Evolutionary conservation across 2,888 invertebrate genomes (phyloP).

Genomic region (Malacosoma neustria): DNA sequence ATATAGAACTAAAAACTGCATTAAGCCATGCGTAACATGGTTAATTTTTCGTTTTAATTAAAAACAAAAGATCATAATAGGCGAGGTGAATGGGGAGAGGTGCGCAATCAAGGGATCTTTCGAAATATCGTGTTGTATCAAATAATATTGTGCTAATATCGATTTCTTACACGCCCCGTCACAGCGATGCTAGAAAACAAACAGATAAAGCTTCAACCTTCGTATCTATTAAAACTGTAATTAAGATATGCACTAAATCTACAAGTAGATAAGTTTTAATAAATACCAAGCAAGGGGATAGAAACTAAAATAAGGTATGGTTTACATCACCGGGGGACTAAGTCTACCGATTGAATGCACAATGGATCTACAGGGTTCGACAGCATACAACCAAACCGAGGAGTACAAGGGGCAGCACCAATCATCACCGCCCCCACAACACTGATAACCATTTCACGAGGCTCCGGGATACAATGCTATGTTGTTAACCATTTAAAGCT

Average conservation of each 20-base stretch:
- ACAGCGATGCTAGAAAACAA: conserved; percentile 75
- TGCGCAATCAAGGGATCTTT: conserved; percentile 49
- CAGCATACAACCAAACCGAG: conserved; percentile 57
- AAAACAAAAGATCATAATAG: conserved; percentile 37
- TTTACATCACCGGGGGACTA: conserved; percentile 48
- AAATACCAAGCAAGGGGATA: not conserved
- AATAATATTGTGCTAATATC: not conserved
- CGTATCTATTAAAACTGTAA: conserved; percentile 31
- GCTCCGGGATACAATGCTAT: not conserved
- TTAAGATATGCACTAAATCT: conserved; percentile 23
- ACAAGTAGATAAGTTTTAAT: conserved; percentile 14
- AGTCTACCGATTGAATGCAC: conserved; percentile 36
- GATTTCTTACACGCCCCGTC: conserved; percentile 14
- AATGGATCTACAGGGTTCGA: conserved; percentile 49
- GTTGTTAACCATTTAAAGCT: too few species aligned
- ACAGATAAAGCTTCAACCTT: conserved; percentile 67
- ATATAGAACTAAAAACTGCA: conserved; percentile 27
- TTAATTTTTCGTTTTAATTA: conserved; percentile 43
- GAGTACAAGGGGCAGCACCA: conserved; percentile 69
- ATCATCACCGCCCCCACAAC: conserved; percentile 59
- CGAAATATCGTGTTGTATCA: conserved; percentile 6
- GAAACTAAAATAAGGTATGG: conserved; percentile 15
- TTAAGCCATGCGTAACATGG: conserved; percentile 62
- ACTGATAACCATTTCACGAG: conserved; percentile 38
- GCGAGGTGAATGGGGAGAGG: conserved; percentile 63